Evolutionary conservation across 92 coral and sea anemone genomes (phyloP), one percentile per base, ranked within the genome.

Genomic region (Palythoa heliodiscus): DNA sequence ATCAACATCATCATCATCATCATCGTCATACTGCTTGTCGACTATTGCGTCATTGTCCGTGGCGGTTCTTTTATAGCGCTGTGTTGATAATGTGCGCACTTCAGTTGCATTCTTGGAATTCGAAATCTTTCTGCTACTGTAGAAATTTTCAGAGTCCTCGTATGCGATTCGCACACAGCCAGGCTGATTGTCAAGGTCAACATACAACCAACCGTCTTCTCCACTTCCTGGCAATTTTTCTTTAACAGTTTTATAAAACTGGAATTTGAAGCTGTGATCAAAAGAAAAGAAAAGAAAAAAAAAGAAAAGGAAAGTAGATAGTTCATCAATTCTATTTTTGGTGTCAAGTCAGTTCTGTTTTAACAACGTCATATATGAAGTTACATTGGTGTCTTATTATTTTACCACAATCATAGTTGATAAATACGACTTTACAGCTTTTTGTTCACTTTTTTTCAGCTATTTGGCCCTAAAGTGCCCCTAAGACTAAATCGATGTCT

Each of bases 111-210:
- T 74, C 7, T 22, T 0, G 55, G 84, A 64, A 7, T 39, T 64
- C 20, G 8, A n/a, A n/a, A n/a, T n/a, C n/a, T n/a, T 11, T 43
- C 2, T 25, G 48, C 16, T 54, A 53, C 40, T 29, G 84, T 80
- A 80, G 73, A 80, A 80, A 60, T 80, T n/a, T 11, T 47, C 29
- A 17, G 90, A 48, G 39, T 85, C 73, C 66, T 87, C 88, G 52
- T 91, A 93, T 20, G 73, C 70, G 12, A 89, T 86, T 77, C 52
- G 69, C n/a, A 93, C 69, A 82, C 94, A 89, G 29, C 52, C 57
- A 25, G 94, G 96, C 60, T 93, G 96, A 52, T 87, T 79, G 29
- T 92, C 78, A 8, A 91, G 88, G 76, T 89, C 92, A 64, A 89
- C 78, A 35, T 71, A 89, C 11, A 76, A 69, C 47, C 79, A 50